These are phyloP conservation scores for Helicoverpa armigera DNA, from an alignment of 1,140 invertebrate species.

Conservation along the genomic window DNA sequence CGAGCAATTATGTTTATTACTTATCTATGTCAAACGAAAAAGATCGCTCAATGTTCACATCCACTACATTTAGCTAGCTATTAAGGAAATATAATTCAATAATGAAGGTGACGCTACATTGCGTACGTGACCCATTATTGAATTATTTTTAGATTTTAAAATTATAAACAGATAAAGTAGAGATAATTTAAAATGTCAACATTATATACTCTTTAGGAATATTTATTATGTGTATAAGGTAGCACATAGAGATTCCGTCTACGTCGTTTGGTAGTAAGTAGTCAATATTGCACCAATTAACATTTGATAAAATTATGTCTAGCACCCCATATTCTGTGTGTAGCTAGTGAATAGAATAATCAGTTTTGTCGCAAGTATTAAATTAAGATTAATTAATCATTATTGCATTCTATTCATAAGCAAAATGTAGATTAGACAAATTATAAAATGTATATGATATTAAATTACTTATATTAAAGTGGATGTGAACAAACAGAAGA, in stretches of 20 bases:
- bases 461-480: slow-evolving; percentile 41
- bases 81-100: slow-evolving; percentile 19
- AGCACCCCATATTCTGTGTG: slow-evolving; percentile 43
- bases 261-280: slow-evolving; percentile 44
- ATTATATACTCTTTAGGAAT: slow-evolving; percentile 28
- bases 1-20: slow-evolving; percentile 34
- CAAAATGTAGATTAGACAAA: slow-evolving; percentile 17
- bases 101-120: neutral
- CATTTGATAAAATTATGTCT: slow-evolving; percentile 18
- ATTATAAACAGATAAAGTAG: slow-evolving; percentile 12
- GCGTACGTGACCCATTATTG: slow-evolving; percentile 4
- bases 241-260: slow-evolving; percentile 35
- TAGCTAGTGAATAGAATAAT: slow-evolving; percentile 31
- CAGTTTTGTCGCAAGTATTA: slow-evolving; percentile 30
- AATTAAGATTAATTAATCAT: slow-evolving; percentile 29
- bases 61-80: slow-evolving; percentile 24
- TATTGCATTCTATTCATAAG: slow-evolving; percentile 26
- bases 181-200: slow-evolving; percentile 12
- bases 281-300: slow-evolving; percentile 46
- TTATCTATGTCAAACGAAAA: neutral
- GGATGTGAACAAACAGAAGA: slow-evolving; percentile 73
- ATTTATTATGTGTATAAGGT: slow-evolving; percentile 28
- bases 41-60: slow-evolving; percentile 35
- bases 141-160: slow-evolving; percentile 13
- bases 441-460: slow-evolving; percentile 40